Evolutionary conservation across 2,888 invertebrate species (phyloP).

Genomic region (Trichopoda pennipes): DNA sequence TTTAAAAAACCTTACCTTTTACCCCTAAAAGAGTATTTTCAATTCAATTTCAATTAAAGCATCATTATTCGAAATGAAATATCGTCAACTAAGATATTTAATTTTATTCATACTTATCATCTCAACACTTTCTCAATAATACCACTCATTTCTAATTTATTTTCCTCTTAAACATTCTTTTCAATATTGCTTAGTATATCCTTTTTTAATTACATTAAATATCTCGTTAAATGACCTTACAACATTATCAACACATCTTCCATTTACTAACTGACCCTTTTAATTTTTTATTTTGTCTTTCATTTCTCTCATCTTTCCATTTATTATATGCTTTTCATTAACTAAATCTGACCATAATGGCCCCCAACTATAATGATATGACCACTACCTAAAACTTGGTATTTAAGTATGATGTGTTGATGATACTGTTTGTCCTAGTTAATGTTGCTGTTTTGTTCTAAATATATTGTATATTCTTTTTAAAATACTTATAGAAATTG

Average conservation of each 20-base stretch:
- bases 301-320: not conserved
- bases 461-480: constrained; percentile 2
- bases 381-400: constrained; percentile 52
- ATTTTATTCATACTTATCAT: constrained; percentile 6
- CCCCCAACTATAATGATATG: constrained; percentile 20
- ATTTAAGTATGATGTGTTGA: constrained; percentile 48
- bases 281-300: not conserved
- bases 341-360: constrained; percentile 39
- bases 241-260: constrained; percentile 53
- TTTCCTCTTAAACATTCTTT: not conserved
- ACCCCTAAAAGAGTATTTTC: no score
- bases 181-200: constrained; percentile 36
- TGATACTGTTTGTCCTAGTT: constrained; percentile 38
- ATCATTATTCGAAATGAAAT: no score
- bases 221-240: constrained; percentile 61
- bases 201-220: constrained; percentile 63
- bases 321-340: constrained; percentile 14
- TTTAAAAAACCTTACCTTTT: no score
- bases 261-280: constrained; percentile 36
- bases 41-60: no score
- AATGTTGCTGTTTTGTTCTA: constrained; percentile 13
- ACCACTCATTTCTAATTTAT: constrained; percentile 20
- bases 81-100: constrained; percentile 8
- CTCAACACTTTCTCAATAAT: not conserved
- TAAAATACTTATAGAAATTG: constrained; percentile 36